Percentiles rank a stretch among this genome's conserved stretches.
phyloP scores from a whole-genome alignment of 2,888 invertebrate species.

The Odontomyia ornata region DNA sequence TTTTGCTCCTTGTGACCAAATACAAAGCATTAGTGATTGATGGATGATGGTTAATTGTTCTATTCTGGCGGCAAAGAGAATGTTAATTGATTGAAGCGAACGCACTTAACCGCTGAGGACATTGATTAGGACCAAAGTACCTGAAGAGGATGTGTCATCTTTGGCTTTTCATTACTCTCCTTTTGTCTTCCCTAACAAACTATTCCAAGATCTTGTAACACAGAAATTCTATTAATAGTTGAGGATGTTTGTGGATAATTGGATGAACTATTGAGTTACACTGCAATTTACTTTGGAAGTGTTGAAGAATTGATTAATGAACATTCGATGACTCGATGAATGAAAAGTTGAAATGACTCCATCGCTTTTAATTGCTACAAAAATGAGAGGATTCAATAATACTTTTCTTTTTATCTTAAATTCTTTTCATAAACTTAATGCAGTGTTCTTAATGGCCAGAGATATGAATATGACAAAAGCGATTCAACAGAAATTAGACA shows the following conservation, averaged over 20 bases:
- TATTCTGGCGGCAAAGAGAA: neutral
- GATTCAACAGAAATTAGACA: too few relatives aligned
- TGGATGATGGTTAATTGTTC: constrained; percentile 9
- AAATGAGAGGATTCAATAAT: too few relatives aligned
- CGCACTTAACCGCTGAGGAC: neutral
- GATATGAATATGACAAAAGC: too few relatives aligned
- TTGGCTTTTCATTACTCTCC: neutral
- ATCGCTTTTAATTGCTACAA: too few relatives aligned
- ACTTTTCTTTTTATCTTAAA: too few relatives aligned
- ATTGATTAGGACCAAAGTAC: constrained; percentile 2
- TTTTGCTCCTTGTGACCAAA: neutral
- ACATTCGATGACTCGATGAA: too few relatives aligned
- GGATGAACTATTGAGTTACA: too few relatives aligned
- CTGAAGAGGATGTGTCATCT: neutral
- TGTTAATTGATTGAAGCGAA: neutral
- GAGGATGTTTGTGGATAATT: neutral
- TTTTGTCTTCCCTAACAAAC: neutral
- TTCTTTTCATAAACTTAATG: too few relatives aligned
- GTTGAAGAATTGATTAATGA: too few relatives aligned
- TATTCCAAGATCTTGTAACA: neutral
- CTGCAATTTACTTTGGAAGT: too few relatives aligned
- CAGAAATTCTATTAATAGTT: neutral
- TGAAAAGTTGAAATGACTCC: too few relatives aligned
- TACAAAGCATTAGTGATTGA: neutral
- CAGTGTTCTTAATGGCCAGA: too few relatives aligned